phyloP scores from a whole-genome alignment of 2,113 vertebrate genomes.

The Anoura caudifer region DNA sequence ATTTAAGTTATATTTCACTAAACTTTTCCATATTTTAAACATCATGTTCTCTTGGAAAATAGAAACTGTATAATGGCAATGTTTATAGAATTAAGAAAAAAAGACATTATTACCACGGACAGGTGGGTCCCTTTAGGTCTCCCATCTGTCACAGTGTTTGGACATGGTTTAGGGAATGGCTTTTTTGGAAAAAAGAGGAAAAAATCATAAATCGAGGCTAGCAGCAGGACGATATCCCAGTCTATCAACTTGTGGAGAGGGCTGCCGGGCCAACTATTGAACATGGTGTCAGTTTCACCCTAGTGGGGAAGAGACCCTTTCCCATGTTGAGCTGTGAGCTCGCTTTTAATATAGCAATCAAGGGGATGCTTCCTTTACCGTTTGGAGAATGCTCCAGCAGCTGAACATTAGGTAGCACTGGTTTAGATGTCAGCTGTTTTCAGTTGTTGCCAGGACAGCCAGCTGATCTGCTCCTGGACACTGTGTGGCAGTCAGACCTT shows the following conservation, averaged over 20 bases:
- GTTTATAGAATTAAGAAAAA: neutral
- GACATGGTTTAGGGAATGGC: neutral
- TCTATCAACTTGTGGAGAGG: neutral
- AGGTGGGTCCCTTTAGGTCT: neutral
- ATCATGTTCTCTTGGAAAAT: neutral
- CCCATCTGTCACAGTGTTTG: neutral
- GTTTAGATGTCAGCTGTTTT: neutral
- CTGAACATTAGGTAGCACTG: neutral
- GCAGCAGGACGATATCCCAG: neutral
- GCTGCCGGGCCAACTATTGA: accelerated
- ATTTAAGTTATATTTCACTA: neutral
- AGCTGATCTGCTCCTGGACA: neutral
- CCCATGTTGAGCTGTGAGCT: too few relatives aligned
- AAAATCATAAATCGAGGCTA: neutral
- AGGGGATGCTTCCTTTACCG: neutral
- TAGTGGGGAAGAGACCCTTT: neutral
- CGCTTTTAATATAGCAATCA: neutral
- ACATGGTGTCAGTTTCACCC: neutral
- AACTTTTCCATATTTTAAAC: neutral
- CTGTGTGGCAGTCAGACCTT: neutral
- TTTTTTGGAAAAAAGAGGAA: neutral
- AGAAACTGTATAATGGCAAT: neutral
- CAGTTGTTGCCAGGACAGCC: neutral
- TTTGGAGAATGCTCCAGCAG: neutral
- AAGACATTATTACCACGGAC: neutral